Conservation (phyloP, 1,140 invertebrate species). For the Drepana arcuata region DNA sequence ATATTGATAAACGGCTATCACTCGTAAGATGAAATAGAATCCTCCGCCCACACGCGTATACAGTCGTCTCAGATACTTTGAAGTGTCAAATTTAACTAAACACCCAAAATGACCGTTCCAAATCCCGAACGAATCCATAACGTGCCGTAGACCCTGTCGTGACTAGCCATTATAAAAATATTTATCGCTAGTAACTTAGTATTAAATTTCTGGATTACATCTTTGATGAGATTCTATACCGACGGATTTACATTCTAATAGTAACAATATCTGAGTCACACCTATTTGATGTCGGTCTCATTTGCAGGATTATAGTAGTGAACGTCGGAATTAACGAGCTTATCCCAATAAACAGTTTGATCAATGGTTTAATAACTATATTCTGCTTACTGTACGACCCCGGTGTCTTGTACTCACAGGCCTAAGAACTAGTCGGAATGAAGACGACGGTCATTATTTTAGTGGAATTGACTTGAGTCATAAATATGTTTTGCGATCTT, state of each 20-base stretch:
- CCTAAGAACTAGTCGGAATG: too few species aligned
- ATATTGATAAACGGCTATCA: conserved; percentile 7
- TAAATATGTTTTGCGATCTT: too few species aligned
- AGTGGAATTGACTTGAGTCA: too few species aligned
- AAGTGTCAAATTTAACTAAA: conserved; percentile 11
- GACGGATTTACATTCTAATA: conserved; percentile 44
- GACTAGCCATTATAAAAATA: conserved; percentile 23
- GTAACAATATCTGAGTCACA: conserved; percentile 26
- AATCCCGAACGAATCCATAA: conserved; percentile 7
- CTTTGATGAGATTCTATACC: conserved; percentile 34
- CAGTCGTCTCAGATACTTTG: too few species aligned
- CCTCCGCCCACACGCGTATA: conserved; percentile 4
- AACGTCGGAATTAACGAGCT: too few species aligned
- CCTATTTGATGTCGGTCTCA: conserved; percentile 18
- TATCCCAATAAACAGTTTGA: conserved; percentile 4
- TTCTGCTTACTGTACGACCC: too few species aligned
- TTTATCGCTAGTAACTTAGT: conserved; percentile 38
- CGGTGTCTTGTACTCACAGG: too few species aligned
- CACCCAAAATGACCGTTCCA: neutral
- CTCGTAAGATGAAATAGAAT: conserved; percentile 2
- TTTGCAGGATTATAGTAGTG: conserved; percentile 16
- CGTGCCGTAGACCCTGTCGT: conserved; percentile 25
- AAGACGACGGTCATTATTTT: too few species aligned
- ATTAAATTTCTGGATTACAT: conserved; percentile 37
- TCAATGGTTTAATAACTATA: conserved; percentile 6